Conservation (phyloP, 2,797 vertebrate species). For the Pogonophryne albipinna region DNA sequence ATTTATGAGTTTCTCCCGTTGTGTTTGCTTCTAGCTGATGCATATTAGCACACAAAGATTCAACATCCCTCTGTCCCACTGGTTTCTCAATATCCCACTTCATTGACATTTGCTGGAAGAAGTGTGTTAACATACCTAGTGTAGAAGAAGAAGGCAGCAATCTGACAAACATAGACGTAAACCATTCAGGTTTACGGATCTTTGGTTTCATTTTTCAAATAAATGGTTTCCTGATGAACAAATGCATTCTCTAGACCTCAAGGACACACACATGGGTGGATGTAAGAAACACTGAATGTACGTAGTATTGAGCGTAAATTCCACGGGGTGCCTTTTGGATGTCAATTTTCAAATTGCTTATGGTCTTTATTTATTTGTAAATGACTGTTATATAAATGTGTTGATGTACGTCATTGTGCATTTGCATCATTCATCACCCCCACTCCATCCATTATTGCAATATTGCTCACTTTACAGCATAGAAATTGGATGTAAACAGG, state of each 20-base stretch:
- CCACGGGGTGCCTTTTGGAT: background rate
- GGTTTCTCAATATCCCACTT: background rate
- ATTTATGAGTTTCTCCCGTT: background rate
- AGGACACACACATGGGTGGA: background rate
- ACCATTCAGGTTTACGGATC: background rate
- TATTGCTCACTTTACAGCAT: slow-evolving; percentile 1
- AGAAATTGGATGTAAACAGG: background rate
- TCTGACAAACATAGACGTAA: background rate
- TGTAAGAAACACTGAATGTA: background rate
- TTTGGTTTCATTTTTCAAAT: background rate
- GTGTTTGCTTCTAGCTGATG: background rate
- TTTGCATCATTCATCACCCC: background rate
- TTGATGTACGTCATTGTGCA: background rate
- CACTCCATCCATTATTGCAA: slow-evolving; percentile 1
- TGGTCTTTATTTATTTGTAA: slow-evolving; percentile 2
- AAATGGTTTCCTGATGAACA: background rate
- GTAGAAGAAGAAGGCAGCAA: background rate
- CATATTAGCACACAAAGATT: background rate
- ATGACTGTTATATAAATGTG: slow-evolving; percentile 1
- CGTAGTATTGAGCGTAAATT: background rate
- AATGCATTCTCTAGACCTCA: background rate
- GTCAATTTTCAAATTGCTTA: background rate
- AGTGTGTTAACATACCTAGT: background rate
- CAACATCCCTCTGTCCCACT: background rate
- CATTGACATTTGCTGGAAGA: background rate